Percentiles rank a stretch among this genome's conserved stretches.
Conservation (phyloP, 2,113 vertebrate species). For the Aramus guarauna region DNA sequence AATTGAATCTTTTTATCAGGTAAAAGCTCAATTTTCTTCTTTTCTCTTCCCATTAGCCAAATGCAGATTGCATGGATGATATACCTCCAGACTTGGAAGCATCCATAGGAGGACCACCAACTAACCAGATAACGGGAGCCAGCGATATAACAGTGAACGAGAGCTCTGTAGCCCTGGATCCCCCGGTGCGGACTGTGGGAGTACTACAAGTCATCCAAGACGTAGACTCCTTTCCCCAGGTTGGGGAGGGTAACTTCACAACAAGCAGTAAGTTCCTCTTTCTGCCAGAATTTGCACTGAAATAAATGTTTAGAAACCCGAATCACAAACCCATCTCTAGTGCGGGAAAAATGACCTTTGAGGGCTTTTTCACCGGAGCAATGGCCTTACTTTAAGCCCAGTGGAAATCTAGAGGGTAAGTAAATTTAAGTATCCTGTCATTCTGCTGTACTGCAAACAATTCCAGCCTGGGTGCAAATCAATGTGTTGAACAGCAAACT, state of each 20-base stretch:
- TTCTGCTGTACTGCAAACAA: background rate
- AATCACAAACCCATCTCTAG: background rate
- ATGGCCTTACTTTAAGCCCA: background rate
- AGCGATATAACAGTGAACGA: conserved; percentile 90
- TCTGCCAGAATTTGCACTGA: background rate
- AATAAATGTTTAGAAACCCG: background rate
- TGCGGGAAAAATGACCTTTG: background rate
- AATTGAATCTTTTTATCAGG: background rate
- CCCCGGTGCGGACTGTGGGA: conserved; percentile 74
- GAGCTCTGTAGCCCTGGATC: conserved; percentile 88
- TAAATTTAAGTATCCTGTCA: background rate
- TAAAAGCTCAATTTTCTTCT: background rate
- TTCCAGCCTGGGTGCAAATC: background rate
- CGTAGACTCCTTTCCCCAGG: conserved; percentile 70
- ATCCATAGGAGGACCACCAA: conserved; percentile 81
- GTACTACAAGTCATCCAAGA: conserved; percentile 82
- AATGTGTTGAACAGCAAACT: background rate
- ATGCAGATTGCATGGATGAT: conserved; percentile 89
- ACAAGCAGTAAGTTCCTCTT: conserved; percentile 83
- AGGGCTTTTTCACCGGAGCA: background rate
- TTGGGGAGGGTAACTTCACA: conserved; percentile 77
- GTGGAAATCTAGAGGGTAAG: background rate
- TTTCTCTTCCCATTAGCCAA: conserved; percentile 76
- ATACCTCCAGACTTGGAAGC: conserved; percentile 87
- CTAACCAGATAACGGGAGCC: conserved; percentile 87